These are phyloP conservation scores for Propithecus perrieri DNA, from an alignment of 2,797 vertebrate species.

Conservation along the genomic window DNA sequence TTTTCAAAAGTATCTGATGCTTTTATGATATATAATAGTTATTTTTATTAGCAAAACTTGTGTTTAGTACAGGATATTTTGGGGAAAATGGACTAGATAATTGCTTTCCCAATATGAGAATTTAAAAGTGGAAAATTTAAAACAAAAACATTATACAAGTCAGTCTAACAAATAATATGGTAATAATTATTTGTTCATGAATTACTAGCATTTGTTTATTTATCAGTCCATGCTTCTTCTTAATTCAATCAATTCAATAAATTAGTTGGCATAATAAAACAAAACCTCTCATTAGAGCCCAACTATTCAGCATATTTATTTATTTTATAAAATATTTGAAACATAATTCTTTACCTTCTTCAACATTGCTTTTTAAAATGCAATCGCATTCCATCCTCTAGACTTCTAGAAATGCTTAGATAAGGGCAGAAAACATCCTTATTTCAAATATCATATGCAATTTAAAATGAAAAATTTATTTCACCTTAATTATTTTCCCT, in stretches of 20 bases:
- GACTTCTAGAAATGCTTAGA: slow-evolving; percentile 14
- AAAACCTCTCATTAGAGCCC: background rate
- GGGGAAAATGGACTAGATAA: background rate
- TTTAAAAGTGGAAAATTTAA: background rate
- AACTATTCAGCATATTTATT: slow-evolving; percentile 24
- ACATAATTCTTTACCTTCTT: background rate
- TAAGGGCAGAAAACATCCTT: slow-evolving; percentile 42
- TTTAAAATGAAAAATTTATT: slow-evolving; percentile 77
- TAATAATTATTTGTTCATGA: background rate
- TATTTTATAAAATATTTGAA: slow-evolving; percentile 32
- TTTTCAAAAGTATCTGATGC: background rate
- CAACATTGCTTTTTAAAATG: background rate
- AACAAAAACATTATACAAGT: background rate
- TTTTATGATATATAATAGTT: background rate
- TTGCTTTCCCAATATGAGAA: background rate
- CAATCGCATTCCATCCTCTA: slow-evolving; percentile 11
- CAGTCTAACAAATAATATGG: background rate
- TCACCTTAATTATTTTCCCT: slow-evolving; percentile 80
- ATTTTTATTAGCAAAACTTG: background rate
- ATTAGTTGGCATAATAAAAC: background rate
- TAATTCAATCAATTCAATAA: slow-evolving; percentile 28
- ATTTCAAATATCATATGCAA: slow-evolving; percentile 75
- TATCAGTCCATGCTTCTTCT: background rate
- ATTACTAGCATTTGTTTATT: background rate
- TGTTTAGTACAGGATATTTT: background rate